Evolutionary conservation across 2,797 vertebrate species (phyloP).

Genomic region (Austrolebias charrua): DNA sequence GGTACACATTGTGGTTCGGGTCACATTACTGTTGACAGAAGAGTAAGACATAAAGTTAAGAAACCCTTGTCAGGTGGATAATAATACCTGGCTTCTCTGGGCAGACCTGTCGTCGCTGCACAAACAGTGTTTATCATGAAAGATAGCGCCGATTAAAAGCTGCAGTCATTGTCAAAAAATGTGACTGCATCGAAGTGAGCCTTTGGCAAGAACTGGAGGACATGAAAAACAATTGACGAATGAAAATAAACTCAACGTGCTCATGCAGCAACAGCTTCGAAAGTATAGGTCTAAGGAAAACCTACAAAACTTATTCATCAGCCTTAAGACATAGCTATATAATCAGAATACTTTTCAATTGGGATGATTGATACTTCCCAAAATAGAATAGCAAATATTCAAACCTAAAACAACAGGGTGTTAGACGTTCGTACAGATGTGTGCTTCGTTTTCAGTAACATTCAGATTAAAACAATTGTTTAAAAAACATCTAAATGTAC

Average conservation of each 20-base stretch:
- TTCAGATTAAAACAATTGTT: neutral
- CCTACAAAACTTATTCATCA: slow-evolving; percentile 33
- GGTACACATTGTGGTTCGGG: too few relatives aligned
- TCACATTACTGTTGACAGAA: too few relatives aligned
- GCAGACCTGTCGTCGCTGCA: slow-evolving; percentile 2
- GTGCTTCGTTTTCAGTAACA: slow-evolving; percentile 17
- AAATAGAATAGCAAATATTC: slow-evolving; percentile 42
- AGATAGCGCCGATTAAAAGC: slow-evolving; percentile 34
- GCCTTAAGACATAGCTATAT: slow-evolving; percentile 13
- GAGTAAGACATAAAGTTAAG: too few relatives aligned
- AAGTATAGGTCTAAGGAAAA: slow-evolving; percentile 24
- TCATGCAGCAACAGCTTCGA: slow-evolving; percentile 12
- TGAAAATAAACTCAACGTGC: too few relatives aligned
- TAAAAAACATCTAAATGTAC: neutral
- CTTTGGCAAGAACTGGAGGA: slow-evolving; percentile 26
- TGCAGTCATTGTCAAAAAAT: slow-evolving; percentile 54
- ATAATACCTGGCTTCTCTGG: too few relatives aligned
- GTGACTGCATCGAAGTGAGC: slow-evolving; percentile 41
- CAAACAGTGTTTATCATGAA: slow-evolving; percentile 20
- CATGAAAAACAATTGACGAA: neutral
- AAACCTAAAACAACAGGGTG: slow-evolving; percentile 15
- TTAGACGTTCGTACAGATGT: slow-evolving; percentile 15
- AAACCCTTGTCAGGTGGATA: too few relatives aligned
- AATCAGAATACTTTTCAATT: slow-evolving; percentile 5
- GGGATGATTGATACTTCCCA: slow-evolving; percentile 41